Evolutionary conservation across 2,888 invertebrate genomes (phyloP), one percentile per base, ranked within the genome.

Genomic region (Beris morrisii): DNA sequence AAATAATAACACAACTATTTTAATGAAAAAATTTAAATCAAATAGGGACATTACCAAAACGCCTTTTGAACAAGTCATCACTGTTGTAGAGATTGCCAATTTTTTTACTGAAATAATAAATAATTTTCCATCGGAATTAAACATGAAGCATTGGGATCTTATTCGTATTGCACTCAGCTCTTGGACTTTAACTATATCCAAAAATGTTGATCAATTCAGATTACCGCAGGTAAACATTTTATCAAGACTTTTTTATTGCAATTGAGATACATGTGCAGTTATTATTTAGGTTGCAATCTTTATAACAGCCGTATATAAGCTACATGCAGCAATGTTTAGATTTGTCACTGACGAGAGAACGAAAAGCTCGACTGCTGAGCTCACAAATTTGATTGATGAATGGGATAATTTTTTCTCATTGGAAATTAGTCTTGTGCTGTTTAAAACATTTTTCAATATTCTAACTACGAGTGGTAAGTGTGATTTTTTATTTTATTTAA

Each of bases 331-430:
- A 58, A 76, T 86, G 57, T 80, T 79, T 31, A 73, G 70, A 70
- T 83, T 85, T 73, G 81, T 87, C 70, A 70, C 52, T 3, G 67
- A 67, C 2, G 79, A 79, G 68, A 79, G 76, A 65, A 71, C 72
- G 43, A 78, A 76, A 65, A 80, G 79, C 68, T 80, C 81, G 3
- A 78, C 79, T 0, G 71, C 75, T 69, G 69, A 79, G 46, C 70
- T 76, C 3, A 73, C 71, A 50, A 77, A 72, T 69, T 65, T 79
- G 69, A 73, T 74, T 31, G 82, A 84, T 63, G 93, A 94, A 81
- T 94, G 93, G 93, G 79, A 81, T 58, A 88, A 91, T 77, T 84
- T 94, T 64, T 91, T 93, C 81, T 84, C 86, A 67, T 85, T 86
- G 61, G 87, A 87, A 71, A 80, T 89, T 3, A 78, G 77, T 71